Evolutionary conservation across 2,797 vertebrate species (phyloP).

Genomic region (Coluber constrictor): DNA sequence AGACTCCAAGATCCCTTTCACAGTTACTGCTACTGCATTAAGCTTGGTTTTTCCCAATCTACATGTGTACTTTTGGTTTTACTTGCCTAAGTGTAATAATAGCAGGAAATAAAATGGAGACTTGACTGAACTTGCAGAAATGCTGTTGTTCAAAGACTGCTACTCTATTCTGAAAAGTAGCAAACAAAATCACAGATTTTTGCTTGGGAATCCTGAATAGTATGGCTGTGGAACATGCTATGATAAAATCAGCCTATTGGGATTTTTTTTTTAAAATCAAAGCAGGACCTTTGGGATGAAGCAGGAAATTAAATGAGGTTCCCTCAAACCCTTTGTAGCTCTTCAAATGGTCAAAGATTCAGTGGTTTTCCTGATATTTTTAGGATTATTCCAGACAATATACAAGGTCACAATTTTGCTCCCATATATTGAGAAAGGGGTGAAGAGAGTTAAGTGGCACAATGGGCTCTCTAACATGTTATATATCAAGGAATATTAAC

Average conservation of each 20-base stretch:
- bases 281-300: background rate
- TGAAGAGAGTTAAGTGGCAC: background rate
- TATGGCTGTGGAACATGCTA: background rate
- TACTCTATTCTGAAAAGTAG: background rate
- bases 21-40: too few species aligned
- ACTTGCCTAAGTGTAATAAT: background rate
- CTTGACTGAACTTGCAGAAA: background rate
- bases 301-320: background rate
- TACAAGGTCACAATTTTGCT: background rate
- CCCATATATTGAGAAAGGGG: background rate
- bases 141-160: background rate
- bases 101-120: background rate
- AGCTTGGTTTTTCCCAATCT: too few species aligned
- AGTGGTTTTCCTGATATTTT: background rate
- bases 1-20: too few species aligned
- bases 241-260: background rate
- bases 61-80: too few species aligned
- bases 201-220: background rate
- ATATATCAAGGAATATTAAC: background rate
- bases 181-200: background rate
- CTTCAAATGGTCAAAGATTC: background rate
- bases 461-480: background rate
- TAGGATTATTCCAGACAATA: background rate
- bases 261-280: background rate
- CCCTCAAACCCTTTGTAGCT: background rate